A percentile compares a stretch with the other conserved stretches of the same genome.
Evolutionary conservation across 1,140 invertebrate species (phyloP).

Genomic region (Leptinotarsa texana): DNA sequence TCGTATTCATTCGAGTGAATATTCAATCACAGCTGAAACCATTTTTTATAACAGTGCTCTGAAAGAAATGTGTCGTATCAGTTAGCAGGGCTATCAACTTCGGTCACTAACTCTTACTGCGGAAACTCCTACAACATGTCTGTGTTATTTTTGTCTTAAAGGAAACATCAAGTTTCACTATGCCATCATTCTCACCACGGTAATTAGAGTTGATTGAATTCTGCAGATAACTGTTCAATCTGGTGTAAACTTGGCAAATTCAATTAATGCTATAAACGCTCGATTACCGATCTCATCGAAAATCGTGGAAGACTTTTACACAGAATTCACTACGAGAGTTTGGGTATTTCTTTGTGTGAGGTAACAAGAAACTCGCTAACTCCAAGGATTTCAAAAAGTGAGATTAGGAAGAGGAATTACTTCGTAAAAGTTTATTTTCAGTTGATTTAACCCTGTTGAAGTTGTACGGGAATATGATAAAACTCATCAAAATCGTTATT

Average conservation of each 20-base stretch:
- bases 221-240: slow-evolving; percentile 2
- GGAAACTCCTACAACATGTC: too few species aligned
- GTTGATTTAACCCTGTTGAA: neutral
- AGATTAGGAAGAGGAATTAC: slow-evolving; percentile 4
- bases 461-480: neutral
- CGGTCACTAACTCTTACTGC: too few species aligned
- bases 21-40: too few species aligned
- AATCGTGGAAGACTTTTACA: neutral
- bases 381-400: slow-evolving; percentile 1
- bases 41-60: too few species aligned
- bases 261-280: slow-evolving; percentile 6
- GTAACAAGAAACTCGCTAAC: slow-evolving; percentile 3
- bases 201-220: neutral
- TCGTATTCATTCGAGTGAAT: too few species aligned
- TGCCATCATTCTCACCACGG: neutral
- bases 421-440: neutral
- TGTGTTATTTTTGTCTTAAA: neutral
- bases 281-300: neutral
- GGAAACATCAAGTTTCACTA: neutral
- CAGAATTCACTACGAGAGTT: neutral
- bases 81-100: too few species aligned
- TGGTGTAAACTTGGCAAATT: neutral
- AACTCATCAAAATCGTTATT: too few species aligned
- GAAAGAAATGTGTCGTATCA: too few species aligned
- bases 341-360: neutral